phyloP scores from a whole-genome alignment of 2,113 vertebrate species.

The Misgurnus mizolepis region DNA sequence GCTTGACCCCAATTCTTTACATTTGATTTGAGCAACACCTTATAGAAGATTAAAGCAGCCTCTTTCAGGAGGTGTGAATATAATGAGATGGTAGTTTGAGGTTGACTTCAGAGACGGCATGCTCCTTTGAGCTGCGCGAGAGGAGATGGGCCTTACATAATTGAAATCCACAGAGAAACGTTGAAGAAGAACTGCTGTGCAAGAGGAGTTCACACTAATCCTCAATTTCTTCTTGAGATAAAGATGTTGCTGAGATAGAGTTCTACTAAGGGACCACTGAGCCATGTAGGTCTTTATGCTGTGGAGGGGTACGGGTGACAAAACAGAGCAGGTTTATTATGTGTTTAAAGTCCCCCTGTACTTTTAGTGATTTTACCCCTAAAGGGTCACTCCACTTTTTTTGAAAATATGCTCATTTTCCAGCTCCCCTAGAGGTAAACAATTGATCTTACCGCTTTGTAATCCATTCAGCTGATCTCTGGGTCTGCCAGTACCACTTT shows the following conservation, averaged over 20 bases:
- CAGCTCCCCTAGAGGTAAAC: too few species aligned
- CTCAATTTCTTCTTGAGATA: conserved; percentile 23
- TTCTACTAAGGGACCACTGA: not conserved
- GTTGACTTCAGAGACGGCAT: conserved; percentile 43
- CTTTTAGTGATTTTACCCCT: too few species aligned
- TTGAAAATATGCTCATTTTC: too few species aligned
- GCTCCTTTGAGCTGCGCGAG: conserved; percentile 47
- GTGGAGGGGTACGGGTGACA: not conserved
- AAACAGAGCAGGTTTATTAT: not conserved
- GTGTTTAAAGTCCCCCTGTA: too few species aligned
- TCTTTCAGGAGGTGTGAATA: conserved; percentile 38
- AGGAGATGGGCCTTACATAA: conserved; percentile 46
- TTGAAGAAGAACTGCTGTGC: conserved; percentile 26
- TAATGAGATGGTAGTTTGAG: conserved; percentile 46
- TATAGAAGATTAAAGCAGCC: conserved; percentile 21
- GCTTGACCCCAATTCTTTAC: conserved; percentile 41
- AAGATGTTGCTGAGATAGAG: not conserved
- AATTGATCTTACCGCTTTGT: too few species aligned
- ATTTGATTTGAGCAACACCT: conserved; percentile 42
- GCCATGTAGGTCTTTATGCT: not conserved
- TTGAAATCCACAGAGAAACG: conserved; percentile 40
- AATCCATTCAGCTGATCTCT: too few species aligned
- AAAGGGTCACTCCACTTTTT: too few species aligned
- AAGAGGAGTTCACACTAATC: conserved; percentile 42
- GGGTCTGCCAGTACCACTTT: too few species aligned